These are phyloP conservation scores for Montipora foliosa DNA, from an alignment of 64 coral and sea anemone genomes.

Conservation along the genomic window DNA sequence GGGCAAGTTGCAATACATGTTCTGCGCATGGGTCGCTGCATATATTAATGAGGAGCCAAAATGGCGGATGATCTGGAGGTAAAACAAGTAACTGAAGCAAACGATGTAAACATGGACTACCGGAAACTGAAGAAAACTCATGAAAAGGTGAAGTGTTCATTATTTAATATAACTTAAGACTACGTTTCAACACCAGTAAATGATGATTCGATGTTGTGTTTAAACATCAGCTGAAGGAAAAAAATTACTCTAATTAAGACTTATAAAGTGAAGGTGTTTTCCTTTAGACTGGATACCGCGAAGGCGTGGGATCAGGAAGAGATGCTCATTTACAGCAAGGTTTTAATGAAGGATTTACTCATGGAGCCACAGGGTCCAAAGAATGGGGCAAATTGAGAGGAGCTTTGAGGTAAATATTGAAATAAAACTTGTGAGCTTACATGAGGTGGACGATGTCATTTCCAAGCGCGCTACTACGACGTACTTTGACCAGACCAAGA, in stretches of 20 bases:
- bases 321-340: conserved; percentile 87
- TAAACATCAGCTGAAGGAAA: background rate
- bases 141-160: conserved; percentile 34
- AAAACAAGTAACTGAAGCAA: background rate
- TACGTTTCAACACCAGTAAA: no score
- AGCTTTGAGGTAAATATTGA: conserved; percentile 63
- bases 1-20: conserved; percentile 20
- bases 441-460: no score
- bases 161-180: background rate
- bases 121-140: conserved; percentile 35
- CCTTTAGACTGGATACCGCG: conserved; percentile 81
- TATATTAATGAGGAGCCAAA: conserved; percentile 32
- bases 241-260: background rate
- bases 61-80: conserved; percentile 76
- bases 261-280: background rate
- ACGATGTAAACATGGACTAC: conserved; percentile 64
- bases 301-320: conserved; percentile 77
- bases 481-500: no score
- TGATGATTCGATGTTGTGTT: no score
- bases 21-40: conserved; percentile 49
- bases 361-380: conserved; percentile 27
- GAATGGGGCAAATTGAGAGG: conserved; percentile 74
- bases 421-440: background rate
- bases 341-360: conserved; percentile 85
- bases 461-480: no score